A percentile compares a stretch with the other conserved stretches of the same genome.
Conservation (phyloP, 2,888 invertebrate species). For the Lycocerus yunnanus region DNA sequence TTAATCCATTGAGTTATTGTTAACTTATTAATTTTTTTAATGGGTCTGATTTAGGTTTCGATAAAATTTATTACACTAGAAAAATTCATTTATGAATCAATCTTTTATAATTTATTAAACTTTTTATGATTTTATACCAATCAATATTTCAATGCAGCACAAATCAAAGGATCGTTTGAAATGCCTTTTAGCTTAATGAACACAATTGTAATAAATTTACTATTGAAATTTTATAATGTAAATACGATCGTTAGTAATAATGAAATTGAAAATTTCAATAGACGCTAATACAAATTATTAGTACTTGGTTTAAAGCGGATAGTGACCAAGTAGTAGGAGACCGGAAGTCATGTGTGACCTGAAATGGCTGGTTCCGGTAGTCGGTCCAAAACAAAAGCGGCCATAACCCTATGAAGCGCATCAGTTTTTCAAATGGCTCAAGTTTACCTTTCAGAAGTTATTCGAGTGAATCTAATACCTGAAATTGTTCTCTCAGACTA, state of each 20-base stretch:
- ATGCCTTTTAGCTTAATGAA: not conserved
- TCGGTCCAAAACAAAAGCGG: slow-evolving; percentile 31
- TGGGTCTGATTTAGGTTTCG: not conserved
- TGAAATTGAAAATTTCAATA: not conserved
- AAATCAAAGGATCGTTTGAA: not conserved
- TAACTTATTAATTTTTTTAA: not conserved
- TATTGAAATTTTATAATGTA: not conserved
- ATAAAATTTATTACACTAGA: not conserved
- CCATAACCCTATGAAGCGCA: slow-evolving; percentile 27
- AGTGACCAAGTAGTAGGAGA: slow-evolving; percentile 14
- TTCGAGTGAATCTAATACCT: slow-evolving; percentile 20
- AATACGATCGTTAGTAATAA: not conserved
- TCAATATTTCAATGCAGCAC: not conserved
- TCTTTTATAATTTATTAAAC: not conserved
- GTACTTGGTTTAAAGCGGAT: slow-evolving; percentile 13
- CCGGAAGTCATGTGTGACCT: slow-evolving; percentile 40
- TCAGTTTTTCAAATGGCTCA: slow-evolving; percentile 14
- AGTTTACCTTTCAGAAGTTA: slow-evolving; percentile 22
- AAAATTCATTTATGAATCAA: not conserved
- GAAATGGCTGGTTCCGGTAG: slow-evolving; percentile 42
- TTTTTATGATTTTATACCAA: not conserved
- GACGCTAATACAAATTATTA: slow-evolving; percentile 9
- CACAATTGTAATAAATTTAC: not conserved
- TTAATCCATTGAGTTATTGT: not conserved
- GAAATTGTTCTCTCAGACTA: not conserved